Conservation (phyloP, 2,797 vertebrate species). For the Enoplosus armatus region DNA sequence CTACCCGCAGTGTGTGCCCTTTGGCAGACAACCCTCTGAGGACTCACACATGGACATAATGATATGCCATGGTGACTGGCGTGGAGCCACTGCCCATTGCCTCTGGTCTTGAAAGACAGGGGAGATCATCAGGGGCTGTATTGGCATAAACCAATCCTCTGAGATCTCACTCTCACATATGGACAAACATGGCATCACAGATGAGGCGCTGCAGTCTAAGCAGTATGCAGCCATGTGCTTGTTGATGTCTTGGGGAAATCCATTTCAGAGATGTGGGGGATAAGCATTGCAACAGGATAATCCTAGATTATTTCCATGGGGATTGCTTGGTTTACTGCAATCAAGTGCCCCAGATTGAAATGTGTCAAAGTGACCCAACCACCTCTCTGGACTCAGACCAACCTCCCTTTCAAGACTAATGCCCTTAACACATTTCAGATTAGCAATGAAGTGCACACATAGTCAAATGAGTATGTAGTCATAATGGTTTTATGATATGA, state of each 20-base stretch:
- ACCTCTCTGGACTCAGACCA: constrained; percentile 35
- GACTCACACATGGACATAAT: constrained; percentile 70
- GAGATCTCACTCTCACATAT: constrained; percentile 65
- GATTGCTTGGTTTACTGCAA: constrained; percentile 77
- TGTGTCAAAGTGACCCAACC: constrained; percentile 67
- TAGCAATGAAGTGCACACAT: neutral
- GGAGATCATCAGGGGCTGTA: constrained; percentile 49
- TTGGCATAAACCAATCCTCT: constrained; percentile 57
- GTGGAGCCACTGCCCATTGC: constrained; percentile 55
- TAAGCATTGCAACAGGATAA: constrained; percentile 75
- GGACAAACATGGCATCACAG: constrained; percentile 65
- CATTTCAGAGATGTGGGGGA: constrained; percentile 74
- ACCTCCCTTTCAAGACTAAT: constrained; percentile 18
- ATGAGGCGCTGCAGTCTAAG: constrained; percentile 63
- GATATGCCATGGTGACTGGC: constrained; percentile 61
- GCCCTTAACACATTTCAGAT: constrained; percentile 22
- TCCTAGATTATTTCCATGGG: constrained; percentile 81
- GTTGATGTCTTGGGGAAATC: constrained; percentile 78
- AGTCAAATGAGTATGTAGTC: neutral
- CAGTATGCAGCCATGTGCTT: constrained; percentile 54
- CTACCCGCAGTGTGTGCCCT: constrained; percentile 60
- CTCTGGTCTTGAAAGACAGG: constrained; percentile 71
- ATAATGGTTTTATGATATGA: no score
- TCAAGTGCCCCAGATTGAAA: constrained; percentile 78
- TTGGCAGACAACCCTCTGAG: constrained; percentile 65